phyloP scores from a whole-genome alignment of 1,140 invertebrate species.

The Brachionus koreanus region DNA sequence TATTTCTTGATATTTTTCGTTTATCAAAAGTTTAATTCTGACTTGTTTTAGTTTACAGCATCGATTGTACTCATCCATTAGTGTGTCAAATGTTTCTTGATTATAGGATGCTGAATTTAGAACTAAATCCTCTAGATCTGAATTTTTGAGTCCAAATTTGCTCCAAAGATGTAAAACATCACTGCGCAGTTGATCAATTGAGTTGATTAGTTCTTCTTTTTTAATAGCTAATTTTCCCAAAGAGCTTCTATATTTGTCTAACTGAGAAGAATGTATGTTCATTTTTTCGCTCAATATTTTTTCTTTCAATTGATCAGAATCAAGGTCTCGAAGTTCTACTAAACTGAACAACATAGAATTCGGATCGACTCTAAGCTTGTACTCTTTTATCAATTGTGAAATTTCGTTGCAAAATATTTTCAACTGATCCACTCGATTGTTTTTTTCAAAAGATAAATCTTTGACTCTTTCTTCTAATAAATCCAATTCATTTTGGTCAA shows the following conservation, averaged over 20 bases:
- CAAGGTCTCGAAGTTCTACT: neutral
- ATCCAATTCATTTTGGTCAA: neutral
- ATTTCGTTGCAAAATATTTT: neutral
- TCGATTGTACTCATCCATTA: neutral
- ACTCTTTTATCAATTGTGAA: neutral
- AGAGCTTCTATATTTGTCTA: neutral
- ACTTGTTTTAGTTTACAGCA: neutral
- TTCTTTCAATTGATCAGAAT: neutral
- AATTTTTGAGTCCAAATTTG: constrained; percentile 9
- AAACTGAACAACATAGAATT: neutral
- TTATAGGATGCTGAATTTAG: neutral
- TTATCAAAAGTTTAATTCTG: neutral
- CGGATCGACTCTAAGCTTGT: neutral
- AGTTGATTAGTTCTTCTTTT: constrained; percentile 13
- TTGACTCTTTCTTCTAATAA: neutral
- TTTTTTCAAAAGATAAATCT: constrained; percentile 14
- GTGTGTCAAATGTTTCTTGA: neutral
- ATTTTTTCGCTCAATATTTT: constrained; percentile 9
- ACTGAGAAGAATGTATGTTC: neutral
- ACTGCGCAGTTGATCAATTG: neutral
- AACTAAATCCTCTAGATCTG: neutral
- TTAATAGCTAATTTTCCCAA: neutral
- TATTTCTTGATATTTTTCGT: neutral
- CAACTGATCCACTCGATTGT: neutral
- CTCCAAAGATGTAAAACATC: neutral